Percentiles rank a stretch among this genome's conserved stretches.
These are phyloP conservation scores for Zapornia atra DNA, from an alignment of 2,113 vertebrate species.

Conservation along the genomic window DNA sequence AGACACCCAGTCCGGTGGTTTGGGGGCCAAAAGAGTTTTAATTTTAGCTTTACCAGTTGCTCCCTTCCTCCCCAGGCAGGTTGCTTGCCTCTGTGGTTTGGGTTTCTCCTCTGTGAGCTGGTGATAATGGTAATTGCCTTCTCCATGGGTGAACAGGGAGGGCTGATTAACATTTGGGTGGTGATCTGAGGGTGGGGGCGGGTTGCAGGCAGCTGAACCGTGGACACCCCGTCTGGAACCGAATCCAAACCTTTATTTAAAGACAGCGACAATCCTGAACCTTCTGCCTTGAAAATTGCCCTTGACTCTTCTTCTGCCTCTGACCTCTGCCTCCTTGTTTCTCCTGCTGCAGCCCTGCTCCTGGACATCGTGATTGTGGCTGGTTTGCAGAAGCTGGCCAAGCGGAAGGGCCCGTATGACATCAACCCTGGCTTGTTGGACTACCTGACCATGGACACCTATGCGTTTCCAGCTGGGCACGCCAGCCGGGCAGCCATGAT, in stretches of 20 bases:
- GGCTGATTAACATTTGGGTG: not conserved
- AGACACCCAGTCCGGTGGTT: not conserved
- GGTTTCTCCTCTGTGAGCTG: not conserved
- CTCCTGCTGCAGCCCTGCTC: slow-evolving; percentile 81
- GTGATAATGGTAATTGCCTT: not conserved
- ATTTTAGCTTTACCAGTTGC: not conserved
- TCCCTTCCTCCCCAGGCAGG: not conserved
- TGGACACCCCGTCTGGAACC: not conserved
- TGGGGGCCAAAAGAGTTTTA: not conserved
- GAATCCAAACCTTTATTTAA: not conserved
- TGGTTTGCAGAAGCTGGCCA: slow-evolving; percentile 89
- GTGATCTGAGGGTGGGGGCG: not conserved
- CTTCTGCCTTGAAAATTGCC: not conserved
- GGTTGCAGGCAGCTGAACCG: rapidly evolving
- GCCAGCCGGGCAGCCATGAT: slow-evolving; percentile 94
- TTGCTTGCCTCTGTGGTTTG: rapidly evolving
- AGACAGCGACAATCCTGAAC: not conserved
- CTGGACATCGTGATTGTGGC: slow-evolving; percentile 91
- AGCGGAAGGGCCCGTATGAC: slow-evolving; percentile 89
- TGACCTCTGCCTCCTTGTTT: not conserved
- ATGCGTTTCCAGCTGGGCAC: slow-evolving; percentile 91
- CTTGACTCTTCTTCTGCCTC: not conserved
- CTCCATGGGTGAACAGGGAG: not conserved
- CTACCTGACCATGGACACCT: slow-evolving; percentile 91
- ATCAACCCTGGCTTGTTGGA: slow-evolving; percentile 87